Conservation (phyloP, 2,113 vertebrate genomes). For the Paramisgurnus dabryanus region DNA sequence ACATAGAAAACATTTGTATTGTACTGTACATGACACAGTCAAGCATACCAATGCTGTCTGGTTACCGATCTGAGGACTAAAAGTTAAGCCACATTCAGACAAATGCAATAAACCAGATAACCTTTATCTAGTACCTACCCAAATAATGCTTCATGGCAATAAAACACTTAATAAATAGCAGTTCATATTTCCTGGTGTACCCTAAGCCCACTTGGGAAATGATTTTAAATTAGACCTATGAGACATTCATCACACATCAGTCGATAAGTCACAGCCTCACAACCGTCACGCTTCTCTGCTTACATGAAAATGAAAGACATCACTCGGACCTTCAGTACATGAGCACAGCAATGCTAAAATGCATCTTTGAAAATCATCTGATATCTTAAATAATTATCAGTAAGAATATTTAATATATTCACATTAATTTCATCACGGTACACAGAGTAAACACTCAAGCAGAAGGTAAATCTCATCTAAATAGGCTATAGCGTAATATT, state of each 20-base stretch:
- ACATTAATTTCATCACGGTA: no score
- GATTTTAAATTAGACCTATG: background rate
- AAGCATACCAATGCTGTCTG: background rate
- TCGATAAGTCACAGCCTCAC: background rate
- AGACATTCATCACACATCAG: background rate
- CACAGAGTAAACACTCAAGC: no score
- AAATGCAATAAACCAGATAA: conserved; percentile 15
- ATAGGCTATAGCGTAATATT: background rate
- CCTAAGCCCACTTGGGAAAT: background rate
- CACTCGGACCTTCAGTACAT: background rate
- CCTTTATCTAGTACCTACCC: conserved; percentile 26
- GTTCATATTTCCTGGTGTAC: background rate
- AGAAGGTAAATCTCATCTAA: no score
- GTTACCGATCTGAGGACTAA: background rate
- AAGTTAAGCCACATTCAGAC: conserved; percentile 20
- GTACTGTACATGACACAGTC: background rate
- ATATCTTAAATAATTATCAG: no score
- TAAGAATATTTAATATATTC: no score
- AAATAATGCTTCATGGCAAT: conserved; percentile 34
- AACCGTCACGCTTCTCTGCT: background rate
- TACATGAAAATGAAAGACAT: background rate
- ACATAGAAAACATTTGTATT: no score
- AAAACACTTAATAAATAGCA: conserved; percentile 29
- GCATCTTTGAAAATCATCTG: no score
- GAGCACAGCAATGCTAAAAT: background rate